These are phyloP conservation scores for Drosophila arawakana DNA, from an alignment of 1,140 invertebrate genomes.

Conservation along the genomic window DNA sequence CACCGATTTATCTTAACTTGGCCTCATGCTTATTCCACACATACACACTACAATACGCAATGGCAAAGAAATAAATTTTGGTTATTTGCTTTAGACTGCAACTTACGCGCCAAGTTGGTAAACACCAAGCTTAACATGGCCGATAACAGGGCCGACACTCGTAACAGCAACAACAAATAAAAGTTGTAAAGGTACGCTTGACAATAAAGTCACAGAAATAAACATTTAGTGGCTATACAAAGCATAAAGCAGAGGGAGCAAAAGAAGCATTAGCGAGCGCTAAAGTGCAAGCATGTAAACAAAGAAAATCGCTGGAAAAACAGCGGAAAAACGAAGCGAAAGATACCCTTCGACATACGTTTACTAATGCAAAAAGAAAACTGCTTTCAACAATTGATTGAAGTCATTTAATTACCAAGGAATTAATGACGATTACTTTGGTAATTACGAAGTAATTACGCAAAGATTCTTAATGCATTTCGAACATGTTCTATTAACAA, in stretches of 20 bases:
- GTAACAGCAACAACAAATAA: background rate
- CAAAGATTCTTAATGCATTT: background rate
- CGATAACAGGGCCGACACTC: constrained; percentile 22
- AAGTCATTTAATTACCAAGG: background rate
- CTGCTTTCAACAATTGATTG: background rate
- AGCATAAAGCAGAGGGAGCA: constrained; percentile 12
- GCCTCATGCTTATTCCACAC: background rate
- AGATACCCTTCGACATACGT: background rate
- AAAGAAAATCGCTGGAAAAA: constrained; percentile 17
- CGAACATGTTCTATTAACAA: too few relatives aligned
- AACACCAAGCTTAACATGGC: constrained; percentile 46
- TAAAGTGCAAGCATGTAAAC: constrained; percentile 18
- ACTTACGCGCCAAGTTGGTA: constrained; percentile 55
- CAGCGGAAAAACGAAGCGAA: background rate
- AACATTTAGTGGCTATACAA: constrained; percentile 37
- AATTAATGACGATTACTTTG: background rate
- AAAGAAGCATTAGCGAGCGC: constrained; percentile 43
- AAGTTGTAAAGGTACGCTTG: constrained; percentile 45
- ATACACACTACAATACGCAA: background rate
- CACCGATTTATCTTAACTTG: background rate
- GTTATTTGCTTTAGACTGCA: constrained; percentile 58
- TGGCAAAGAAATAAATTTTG: constrained; percentile 53
- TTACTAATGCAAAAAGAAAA: background rate
- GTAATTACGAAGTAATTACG: background rate
- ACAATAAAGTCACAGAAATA: constrained; percentile 33